Evolutionary conservation across 1,140 invertebrate species (phyloP), one percentile per base, ranked within the genome.

Genomic region (Drosophila mauritiana): DNA sequence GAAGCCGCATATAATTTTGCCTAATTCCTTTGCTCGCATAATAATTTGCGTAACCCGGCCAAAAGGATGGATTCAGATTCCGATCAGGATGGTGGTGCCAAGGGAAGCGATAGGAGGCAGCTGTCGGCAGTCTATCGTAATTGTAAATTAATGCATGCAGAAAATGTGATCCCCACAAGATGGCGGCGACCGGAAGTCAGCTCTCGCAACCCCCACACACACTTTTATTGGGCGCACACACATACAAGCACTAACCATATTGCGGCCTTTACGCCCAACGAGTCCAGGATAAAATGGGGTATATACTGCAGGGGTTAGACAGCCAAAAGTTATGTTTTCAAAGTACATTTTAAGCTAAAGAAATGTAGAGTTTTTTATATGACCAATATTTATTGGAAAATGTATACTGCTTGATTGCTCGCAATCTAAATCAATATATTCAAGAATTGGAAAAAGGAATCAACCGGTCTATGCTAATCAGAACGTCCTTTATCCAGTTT

Each of bases 91-190:
- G 31, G 1, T 12, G 37, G 37, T 4, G 11, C 12, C 2, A 39
- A 39, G 12, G 37, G 37, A 39, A 13, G 31, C 7, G 27, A 12
- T 3, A 0, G 36, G 25, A 31, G 70, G 49, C 73, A 75, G 73
- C 73, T 76, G 73, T 56, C 67, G 59, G 54, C 82, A 67, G 63
- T 69, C 74, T 55, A 52, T 84, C 81, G 74, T 83, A 83, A 84
- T 85, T 85, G 81, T 74, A 81, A 86, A 81, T 86, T 78, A 85
- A 85, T 86, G 72, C 78, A 65, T 64, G 78, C 73, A 72, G 61
- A 69, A 81, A 81, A 81, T 76, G 74, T 73, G 62, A 64, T 57
- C 62, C 73, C 22, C 48, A 59, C 74, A 78, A 77, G 57, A 72
- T 69, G 63, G 59, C 58, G 82, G 61, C 40, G 13, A 48, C 61